Evolutionary conservation across 1,140 invertebrate genomes (phyloP), one percentile per base, ranked within the genome.

Genomic region (Glomeris maerens): DNA sequence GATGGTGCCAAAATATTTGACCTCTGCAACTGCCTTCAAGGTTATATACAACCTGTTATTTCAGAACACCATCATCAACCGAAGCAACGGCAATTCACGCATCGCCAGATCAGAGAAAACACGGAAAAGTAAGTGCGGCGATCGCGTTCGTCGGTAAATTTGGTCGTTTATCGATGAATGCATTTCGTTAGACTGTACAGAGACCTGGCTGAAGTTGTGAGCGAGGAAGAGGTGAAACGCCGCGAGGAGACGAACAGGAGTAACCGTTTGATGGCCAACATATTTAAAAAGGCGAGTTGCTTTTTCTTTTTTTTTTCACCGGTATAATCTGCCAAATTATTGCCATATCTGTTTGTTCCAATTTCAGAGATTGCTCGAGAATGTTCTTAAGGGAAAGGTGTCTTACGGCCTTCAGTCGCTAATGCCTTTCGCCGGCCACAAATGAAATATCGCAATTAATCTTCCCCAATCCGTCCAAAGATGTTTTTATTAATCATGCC

Each of bases 271-370:
- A 48, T 52, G 50, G 21, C 51, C 56, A 0, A 64, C 61, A 50
- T 64, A 62, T 51, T 54, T 56, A n/a, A 40, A 47, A 22, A 57
- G 60, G n/a, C 58, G 55, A 28, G 23, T 60, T 22, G 31, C 52
- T n/a, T 49, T 64, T 21, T 7, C 57, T 22, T 14, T 58, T 17
- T 58, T 58, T 3, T 50, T 56, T 31, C 14, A 58, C n/a, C 48
- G 57, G 36, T 25, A 59, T 29, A 54, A n/a, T 36, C 31, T 10
- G 31, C 17, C 17, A 36, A 36, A 36, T 36, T 36, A 36, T 36
- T 10, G 17, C 17, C 22, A 25, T 31, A 20, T 27, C 17, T 20
- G 13, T 27, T n/a, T 49, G 2, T 49, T 1, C 1, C 28, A 23
- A 27, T 20, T 14, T 49, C 20, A 38, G 42, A 17, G n/a, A 36